Evolutionary conservation across 2,888 invertebrate species (phyloP).

Genomic region (Criorhina ranunculi): DNA sequence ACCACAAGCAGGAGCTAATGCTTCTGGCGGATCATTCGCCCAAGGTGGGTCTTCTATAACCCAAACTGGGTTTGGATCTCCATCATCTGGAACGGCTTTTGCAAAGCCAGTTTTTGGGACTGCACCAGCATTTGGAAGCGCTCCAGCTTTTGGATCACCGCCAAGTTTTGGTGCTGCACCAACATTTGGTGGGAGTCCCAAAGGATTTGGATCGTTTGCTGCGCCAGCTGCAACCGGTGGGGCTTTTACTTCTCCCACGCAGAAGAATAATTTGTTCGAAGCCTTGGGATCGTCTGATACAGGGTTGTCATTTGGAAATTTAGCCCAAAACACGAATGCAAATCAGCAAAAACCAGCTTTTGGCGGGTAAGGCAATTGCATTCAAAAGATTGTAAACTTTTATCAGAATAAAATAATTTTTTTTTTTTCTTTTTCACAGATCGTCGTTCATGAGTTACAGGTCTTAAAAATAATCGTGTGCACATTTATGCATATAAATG

Average conservation of each 20-base stretch:
- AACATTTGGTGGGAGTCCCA: conserved; percentile 82
- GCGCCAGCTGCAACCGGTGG: conserved; percentile 77
- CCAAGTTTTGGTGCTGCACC: conserved; percentile 83
- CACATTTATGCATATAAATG: conserved; percentile 18
- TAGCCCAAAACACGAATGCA: conserved; percentile 82
- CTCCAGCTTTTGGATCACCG: conserved; percentile 82
- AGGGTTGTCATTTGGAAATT: conserved; percentile 83
- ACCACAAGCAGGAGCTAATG: conserved; percentile 23
- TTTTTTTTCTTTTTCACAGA: conserved; percentile 33
- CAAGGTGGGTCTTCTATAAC: conserved; percentile 81
- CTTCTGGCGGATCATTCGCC: conserved; percentile 78
- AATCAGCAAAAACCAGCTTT: conserved; percentile 82
- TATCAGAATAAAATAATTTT: not conserved
- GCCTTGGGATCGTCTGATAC: conserved; percentile 82
- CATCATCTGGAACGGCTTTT: conserved; percentile 78
- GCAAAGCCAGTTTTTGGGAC: conserved; percentile 78
- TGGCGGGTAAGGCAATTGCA: conserved; percentile 81
- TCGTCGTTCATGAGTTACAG: conserved; percentile 71
- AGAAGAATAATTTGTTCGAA: conserved; percentile 83
- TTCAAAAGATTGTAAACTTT: not conserved
- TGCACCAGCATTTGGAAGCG: conserved; percentile 79
- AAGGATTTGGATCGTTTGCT: conserved; percentile 81
- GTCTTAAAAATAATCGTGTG: conserved; percentile 29
- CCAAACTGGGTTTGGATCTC: conserved; percentile 82
- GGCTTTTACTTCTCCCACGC: conserved; percentile 78